phyloP scores from a whole-genome alignment of 2,113 vertebrate genomes.

The Eretmochelys imbricata region DNA sequence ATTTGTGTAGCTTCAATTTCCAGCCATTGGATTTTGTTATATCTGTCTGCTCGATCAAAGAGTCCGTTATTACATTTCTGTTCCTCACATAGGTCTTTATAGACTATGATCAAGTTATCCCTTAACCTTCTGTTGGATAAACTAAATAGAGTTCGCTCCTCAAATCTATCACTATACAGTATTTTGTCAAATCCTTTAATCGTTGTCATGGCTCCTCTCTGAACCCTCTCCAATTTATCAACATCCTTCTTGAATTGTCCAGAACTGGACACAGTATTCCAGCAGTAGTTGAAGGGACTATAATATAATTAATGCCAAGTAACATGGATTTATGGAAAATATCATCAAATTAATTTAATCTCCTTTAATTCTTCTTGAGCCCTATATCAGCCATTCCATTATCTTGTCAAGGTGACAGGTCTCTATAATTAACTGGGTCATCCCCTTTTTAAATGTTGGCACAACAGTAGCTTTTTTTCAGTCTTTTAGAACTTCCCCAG shows the following conservation, averaged over 20 bases:
- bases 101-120: no score
- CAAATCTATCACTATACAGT: no score
- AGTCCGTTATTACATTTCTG: background rate
- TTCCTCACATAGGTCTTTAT: background rate
- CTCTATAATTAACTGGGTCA: background rate
- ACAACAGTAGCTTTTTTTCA: background rate
- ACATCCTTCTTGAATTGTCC: accelerated
- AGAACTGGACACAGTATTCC: background rate
- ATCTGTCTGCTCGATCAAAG: no score
- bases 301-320: background rate
- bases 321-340: no score
- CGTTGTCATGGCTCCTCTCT: background rate
- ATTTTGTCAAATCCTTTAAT: background rate
- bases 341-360: background rate
- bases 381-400: background rate
- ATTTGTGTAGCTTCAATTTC: no score
- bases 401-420: background rate
- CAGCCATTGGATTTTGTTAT: no score
- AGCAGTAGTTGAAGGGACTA: background rate
- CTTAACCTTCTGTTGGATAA: no score
- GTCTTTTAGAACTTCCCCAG: background rate
- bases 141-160: no score
- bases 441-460: background rate
- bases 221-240: background rate
- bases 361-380: background rate